Evolutionary conservation across 2,797 vertebrate genomes (phyloP).

Genomic region (Ibycter americanus): DNA sequence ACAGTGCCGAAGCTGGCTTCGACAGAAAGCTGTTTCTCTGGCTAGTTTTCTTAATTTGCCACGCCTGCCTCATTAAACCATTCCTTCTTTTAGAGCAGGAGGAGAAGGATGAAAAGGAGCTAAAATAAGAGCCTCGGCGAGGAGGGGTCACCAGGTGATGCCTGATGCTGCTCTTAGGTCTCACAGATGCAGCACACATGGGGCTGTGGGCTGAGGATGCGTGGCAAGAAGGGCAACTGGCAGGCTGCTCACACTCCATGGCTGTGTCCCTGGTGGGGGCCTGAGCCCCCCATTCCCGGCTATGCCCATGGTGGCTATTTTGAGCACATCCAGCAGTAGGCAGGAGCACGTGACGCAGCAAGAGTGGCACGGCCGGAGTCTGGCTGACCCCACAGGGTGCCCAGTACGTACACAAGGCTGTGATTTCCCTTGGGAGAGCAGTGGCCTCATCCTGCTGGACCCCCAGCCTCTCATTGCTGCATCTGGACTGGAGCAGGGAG

Average conservation of each 20-base stretch:
- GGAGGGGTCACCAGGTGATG: rapidly evolving
- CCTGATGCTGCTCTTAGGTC: background rate
- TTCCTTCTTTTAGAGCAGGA: background rate
- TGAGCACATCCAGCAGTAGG: background rate
- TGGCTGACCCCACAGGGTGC: background rate
- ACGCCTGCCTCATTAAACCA: background rate
- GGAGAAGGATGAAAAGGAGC: background rate
- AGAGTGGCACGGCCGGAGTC: rapidly evolving
- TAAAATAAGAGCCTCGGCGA: background rate
- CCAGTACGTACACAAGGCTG: background rate
- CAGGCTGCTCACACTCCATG: background rate
- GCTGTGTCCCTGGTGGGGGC: rapidly evolving
- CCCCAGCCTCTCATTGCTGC: background rate
- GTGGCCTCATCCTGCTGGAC: background rate
- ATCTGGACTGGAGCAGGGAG: background rate
- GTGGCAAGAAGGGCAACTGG: background rate
- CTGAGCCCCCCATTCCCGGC: background rate
- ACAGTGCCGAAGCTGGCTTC: rapidly evolving
- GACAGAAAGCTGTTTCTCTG: background rate
- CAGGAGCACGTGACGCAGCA: background rate
- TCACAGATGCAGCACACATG: rapidly evolving
- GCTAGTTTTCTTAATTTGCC: slow-evolving; percentile 11
- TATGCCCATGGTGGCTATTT: background rate
- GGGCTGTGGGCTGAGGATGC: rapidly evolving
- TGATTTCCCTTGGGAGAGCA: background rate